Evolutionary conservation across 2,888 invertebrate species (phyloP).

Genomic region (Elaeidobius kamerunicus): DNA sequence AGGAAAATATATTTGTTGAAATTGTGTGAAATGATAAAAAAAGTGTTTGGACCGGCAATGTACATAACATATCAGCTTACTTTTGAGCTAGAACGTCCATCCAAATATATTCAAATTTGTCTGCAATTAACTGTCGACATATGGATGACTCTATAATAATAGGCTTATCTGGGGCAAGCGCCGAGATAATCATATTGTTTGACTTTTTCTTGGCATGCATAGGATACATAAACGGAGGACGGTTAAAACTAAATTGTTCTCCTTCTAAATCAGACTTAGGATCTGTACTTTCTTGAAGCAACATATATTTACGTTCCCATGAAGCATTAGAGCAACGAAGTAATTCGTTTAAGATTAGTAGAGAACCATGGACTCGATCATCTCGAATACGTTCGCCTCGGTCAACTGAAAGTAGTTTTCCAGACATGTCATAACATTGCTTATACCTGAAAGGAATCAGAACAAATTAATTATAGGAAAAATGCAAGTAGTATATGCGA

Average conservation of each 20-base stretch:
- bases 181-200: slow-evolving; percentile 44
- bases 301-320: slow-evolving; percentile 79
- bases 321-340: slow-evolving; percentile 84
- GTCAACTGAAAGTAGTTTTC: slow-evolving; percentile 72
- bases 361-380: slow-evolving; percentile 88
- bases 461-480: background rate
- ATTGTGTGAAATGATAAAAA: no score
- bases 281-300: slow-evolving; percentile 57
- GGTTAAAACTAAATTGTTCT: slow-evolving; percentile 42
- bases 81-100: slow-evolving; percentile 73
- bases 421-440: slow-evolving; percentile 89
- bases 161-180: slow-evolving; percentile 55
- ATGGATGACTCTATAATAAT: slow-evolving; percentile 82
- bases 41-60: background rate
- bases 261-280: slow-evolving; percentile 41
- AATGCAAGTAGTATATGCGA: no score
- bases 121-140: slow-evolving; percentile 76
- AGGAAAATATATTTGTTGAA: no score
- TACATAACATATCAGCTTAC: slow-evolving; percentile 6
- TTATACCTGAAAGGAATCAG: slow-evolving; percentile 58
- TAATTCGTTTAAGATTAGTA: slow-evolving; percentile 91
- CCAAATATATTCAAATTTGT: slow-evolving; percentile 80
- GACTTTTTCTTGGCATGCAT: slow-evolving; percentile 48
- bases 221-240: slow-evolving; percentile 47
- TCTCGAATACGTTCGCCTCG: slow-evolving; percentile 75